phyloP scores from a whole-genome alignment of 2,888 invertebrate genomes.

The Phyto melanocephala region DNA sequence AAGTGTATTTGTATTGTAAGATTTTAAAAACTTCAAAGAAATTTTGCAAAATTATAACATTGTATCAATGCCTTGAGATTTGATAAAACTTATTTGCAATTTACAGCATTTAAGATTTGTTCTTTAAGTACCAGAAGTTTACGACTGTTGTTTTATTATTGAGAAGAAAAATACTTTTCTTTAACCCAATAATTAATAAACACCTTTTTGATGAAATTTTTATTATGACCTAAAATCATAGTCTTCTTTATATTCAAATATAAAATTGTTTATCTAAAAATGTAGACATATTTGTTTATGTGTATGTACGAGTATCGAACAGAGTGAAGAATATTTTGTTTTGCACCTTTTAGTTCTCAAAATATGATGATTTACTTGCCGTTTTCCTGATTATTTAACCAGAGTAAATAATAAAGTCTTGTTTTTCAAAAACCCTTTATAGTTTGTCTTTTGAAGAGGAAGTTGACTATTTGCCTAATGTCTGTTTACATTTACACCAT shows the following conservation, averaged over 20 bases:
- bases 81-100: too few relatives aligned
- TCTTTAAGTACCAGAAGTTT: too few relatives aligned
- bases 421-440: conserved; percentile 37
- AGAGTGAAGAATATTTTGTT: conserved; percentile 28
- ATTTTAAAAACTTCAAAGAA: too few relatives aligned
- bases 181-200: neutral
- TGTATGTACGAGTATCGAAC: neutral
- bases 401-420: conserved; percentile 42
- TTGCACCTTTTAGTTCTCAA: conserved; percentile 49
- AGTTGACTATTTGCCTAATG: conserved; percentile 34
- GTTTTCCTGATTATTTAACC: conserved; percentile 35
- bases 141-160: too few relatives aligned
- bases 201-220: conserved; percentile 22
- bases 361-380: conserved; percentile 46
- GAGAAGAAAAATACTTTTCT: neutral
- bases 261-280: neutral
- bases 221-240: conserved; percentile 30
- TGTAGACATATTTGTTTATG: neutral
- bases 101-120: too few relatives aligned
- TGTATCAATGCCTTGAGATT: too few relatives aligned
- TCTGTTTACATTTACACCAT: conserved; percentile 46
- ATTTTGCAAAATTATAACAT: too few relatives aligned
- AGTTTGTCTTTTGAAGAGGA: conserved; percentile 20
- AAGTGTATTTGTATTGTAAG: too few relatives aligned
- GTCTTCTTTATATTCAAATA: neutral